Evolutionary conservation across 2,797 vertebrate species (phyloP), one percentile per base, ranked within the genome.

Genomic region (Cichlasoma orientale): DNA sequence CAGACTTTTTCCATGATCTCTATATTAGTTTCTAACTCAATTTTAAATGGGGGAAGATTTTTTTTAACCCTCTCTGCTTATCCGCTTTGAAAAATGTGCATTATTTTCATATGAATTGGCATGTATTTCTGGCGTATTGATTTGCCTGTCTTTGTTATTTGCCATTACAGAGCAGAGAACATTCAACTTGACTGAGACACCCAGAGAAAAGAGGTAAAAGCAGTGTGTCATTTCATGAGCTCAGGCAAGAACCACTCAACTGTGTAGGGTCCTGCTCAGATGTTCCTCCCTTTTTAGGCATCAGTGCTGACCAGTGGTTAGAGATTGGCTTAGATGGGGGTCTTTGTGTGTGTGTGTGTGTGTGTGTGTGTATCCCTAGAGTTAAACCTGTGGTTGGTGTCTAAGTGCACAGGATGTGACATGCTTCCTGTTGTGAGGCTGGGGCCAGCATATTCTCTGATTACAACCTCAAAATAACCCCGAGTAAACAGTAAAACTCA

Each of bases 191-290:
- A 95, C 94, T 0, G 96, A 98, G 83, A 95, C 96, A 4, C 75
- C 92, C 50, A 94, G 90, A 87, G 97, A 97, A 83, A 97, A 97
- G 92, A 98, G 97, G 98, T 99, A 98, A 91, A 89, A 59, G 16
- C 76, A 68, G 10, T 56, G 36, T 73, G 12, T 86, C 55, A 72
- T 81, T 76, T 80, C 63, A 58, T 61, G 54, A 80, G 74, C 31
- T 80, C 47, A 85, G 55, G 54, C 53, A n/a, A 74, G 8, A 71
- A 38, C 36, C 54, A 19, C 47, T 78, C 41, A 72, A 29, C 66
- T 85, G 66, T 69, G 59, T 58, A 56, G 73, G 66, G 41, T 74
- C 76, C 33, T 58, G 25, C 77, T 83, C 78, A 84, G 75, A 74
- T 73, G 44, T 72, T 81, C 52, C 77, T 81, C 59, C 75, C 54